Base-by-base conservation (phyloP, 2,797 vertebrate genomes). In the Catharus ustulatus region DNA sequence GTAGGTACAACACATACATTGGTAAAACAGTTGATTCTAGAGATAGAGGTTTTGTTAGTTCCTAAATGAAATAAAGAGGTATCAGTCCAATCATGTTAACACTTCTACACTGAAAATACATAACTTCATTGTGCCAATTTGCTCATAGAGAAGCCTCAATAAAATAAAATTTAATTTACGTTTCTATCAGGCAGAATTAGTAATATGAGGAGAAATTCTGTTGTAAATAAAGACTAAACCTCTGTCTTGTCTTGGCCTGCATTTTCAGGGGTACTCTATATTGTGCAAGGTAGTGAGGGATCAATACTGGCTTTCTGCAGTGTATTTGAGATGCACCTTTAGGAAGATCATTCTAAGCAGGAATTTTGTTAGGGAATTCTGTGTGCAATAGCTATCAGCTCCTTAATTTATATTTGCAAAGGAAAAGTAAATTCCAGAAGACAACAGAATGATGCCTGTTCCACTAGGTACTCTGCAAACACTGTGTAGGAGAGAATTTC, bases 1-100 rank as follows among this genome's bases (percentile, higher is more conserved):
- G 51, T 15, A 90, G 74, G 40, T 79, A 84, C 76, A 93, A 75
- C 76, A 63, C 16, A 36, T 29, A 5, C 20, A 21, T 61, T 86
- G 90, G 77, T 67, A 91, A 96, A 95, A 90, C 36, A 76, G 73
- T 13, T 88, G 63, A 63, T 81, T 86, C 76, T 46, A 74, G 17
- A 86, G 12, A 42, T 0, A 75, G 24, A 86, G 55, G 11, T 48
- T 91, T 75, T 88, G 23, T 51, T 38, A 34, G 19, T 27, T 91
- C n/a, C n/a, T 40, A n/a, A 87, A 73, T 58, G 84, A 89, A 87
- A 87, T 46, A 49, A 62, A 79, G 48, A 2, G 0, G 7, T 26
- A 43, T 43, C 62, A 68, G 24, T 34, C 55, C 55, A 69, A 52
- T 34, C 20, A 30, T 0, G 7, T 71, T 74, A 91, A 77, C 1